Base-by-base conservation (phyloP, 2,113 vertebrate genomes). In the Ammodytes dubius region DNA sequence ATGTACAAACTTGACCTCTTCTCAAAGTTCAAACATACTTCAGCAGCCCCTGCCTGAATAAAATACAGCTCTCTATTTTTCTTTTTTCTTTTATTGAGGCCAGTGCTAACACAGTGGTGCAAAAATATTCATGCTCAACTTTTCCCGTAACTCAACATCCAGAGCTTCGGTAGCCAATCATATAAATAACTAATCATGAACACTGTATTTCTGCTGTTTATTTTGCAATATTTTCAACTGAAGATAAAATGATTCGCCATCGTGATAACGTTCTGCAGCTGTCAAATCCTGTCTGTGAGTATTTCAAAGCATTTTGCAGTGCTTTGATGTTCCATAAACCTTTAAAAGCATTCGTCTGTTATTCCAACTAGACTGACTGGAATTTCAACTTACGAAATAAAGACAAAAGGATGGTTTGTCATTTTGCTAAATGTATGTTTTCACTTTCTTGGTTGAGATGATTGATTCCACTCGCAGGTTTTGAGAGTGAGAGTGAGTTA, bases 71-170 rank as follows among this genome's bases (percentile, higher is more conserved):
- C 17, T 9, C 14, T 5, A 27, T 45, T 53, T 67, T 39, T 72
- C 19, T 76, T 45, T 53, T 67, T 39, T 72, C 19, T 76, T 37
- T 47, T 47, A 63, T 17, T 6, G 37, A 58, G 42, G 7, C 27
- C 63, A 12, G 37, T 11, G 39, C 1, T 1, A 9, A n/a, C 11
- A 7, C 61, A 8, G 0, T 5, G 4, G 19, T 5, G 0, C 43
- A 50, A 49, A 49, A 17, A 37, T 1, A 72, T 47, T 13, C 7
- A 35, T 42, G 40, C n/a, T 53, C 49, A 19, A 35, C 54, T 35
- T 11, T 17, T 3, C 27, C n/a, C 6, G 3, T 10, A 19, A 19
- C 2, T 7, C 7, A 47, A 13, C 8, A 53, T 6, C 49, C 14
- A 8, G 13, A 35, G 7, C 15, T n/a, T 3, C 4, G 35, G 42